phyloP scores from a whole-genome alignment of 2,113 vertebrate genomes.

The Pseudorasbora parva region DNA sequence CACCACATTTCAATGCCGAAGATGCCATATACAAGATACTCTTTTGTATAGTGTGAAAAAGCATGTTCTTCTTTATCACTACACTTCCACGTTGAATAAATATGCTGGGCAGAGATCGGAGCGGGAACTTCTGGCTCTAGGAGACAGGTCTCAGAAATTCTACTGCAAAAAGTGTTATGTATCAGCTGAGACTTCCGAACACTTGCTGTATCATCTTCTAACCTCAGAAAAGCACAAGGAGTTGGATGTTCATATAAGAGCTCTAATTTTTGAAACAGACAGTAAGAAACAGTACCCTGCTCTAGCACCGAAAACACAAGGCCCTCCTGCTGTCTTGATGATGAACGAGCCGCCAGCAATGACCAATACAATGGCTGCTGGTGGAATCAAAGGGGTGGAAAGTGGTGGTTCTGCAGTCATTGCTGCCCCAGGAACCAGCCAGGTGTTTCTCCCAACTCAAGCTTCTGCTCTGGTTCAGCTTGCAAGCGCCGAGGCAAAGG shows the following conservation, averaged over 20 bases:
- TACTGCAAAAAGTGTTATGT: constrained; percentile 90
- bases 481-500: constrained; percentile 79
- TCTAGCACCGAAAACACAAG: constrained; percentile 75
- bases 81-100: constrained; percentile 66
- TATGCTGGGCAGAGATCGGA: constrained; percentile 70
- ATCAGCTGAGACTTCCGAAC: constrained; percentile 83
- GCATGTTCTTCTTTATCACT: constrained; percentile 77
- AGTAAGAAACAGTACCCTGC: constrained; percentile 70
- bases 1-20: constrained; percentile 72
- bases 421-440: constrained; percentile 67
- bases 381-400: constrained; percentile 55
- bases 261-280: constrained; percentile 82
- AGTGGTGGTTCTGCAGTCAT: constrained; percentile 69
- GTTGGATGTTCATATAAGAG: constrained; percentile 84
- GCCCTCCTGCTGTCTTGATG: constrained; percentile 48
- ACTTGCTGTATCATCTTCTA: constrained; percentile 90
- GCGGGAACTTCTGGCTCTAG: constrained; percentile 39
- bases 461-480: constrained; percentile 78
- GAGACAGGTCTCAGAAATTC: constrained; percentile 69
- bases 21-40: constrained; percentile 67
- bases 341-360: constrained; percentile 46
- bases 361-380: constrained; percentile 53
- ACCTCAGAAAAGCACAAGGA: constrained; percentile 86
- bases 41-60: constrained; percentile 75
- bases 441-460: constrained; percentile 74